Percentiles rank a stretch among this genome's conserved stretches.
Conservation (phyloP, 2,888 invertebrate genomes). For the Caenorhabditis imperialis region DNA sequence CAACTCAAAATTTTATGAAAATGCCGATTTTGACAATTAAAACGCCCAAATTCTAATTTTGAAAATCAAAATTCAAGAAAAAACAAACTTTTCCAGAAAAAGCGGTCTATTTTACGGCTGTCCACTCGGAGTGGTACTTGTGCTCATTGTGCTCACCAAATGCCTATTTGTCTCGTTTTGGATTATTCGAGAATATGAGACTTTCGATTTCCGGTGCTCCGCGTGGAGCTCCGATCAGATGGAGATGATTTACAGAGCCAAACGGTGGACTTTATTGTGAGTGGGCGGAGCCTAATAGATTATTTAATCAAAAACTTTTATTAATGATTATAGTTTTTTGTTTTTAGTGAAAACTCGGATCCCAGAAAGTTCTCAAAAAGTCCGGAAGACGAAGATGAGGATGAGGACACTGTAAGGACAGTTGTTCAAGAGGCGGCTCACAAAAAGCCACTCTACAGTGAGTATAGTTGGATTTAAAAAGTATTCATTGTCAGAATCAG, state of each 20-base stretch:
- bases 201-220: slow-evolving; percentile 54
- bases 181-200: slow-evolving; percentile 48
- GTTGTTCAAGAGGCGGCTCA: slow-evolving; percentile 22
- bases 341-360: slow-evolving; percentile 35
- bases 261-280: slow-evolving; percentile 37
- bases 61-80: too few species aligned
- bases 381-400: slow-evolving; percentile 33
- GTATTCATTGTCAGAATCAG: too few species aligned
- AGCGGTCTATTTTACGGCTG: slow-evolving; percentile 41
- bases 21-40: too few species aligned
- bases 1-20: too few species aligned
- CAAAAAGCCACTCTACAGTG: slow-evolving; percentile 43
- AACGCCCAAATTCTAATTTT: too few species aligned
- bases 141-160: slow-evolving; percentile 40
- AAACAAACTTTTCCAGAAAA: slow-evolving; percentile 42
- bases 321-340: not conserved
- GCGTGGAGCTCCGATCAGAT: too few species aligned
- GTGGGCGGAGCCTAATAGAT: slow-evolving; percentile 25
- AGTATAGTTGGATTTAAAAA: too few species aligned
- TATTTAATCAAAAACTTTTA: slow-evolving; percentile 24
- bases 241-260: slow-evolving; percentile 16
- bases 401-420: slow-evolving; percentile 7
- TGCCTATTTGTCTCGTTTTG: slow-evolving; percentile 34
- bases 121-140: slow-evolving; percentile 37
- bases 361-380: slow-evolving; percentile 43